Evolutionary conservation across 2,113 vertebrate genomes (phyloP), one percentile per base, ranked within the genome.

Genomic region (Dendropsophus ebraccatus): DNA sequence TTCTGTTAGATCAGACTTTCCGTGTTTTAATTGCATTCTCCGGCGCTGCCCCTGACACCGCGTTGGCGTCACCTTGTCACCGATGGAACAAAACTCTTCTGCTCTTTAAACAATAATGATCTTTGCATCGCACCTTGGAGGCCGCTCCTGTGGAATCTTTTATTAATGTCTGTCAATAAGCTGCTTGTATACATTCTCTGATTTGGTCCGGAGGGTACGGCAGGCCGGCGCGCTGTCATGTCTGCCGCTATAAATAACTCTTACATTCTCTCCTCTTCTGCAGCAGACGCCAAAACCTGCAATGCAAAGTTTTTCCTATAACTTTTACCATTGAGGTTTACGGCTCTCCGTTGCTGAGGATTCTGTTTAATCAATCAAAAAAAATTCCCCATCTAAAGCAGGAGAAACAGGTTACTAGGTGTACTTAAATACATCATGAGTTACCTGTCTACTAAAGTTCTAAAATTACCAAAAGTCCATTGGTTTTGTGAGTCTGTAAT

Each of bases 121-220:
- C 45, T 76, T 25, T 16, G 47, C n/a, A 52, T 76, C 21, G 49
- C 28, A 4, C 77, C 77, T 62, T 16, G 30, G 77, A 80, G 77
- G 56, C 54, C 32, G 35, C 77, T 41, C 77, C 21, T 80, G 54
- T 41, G 35, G 25, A 41, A 80, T 80, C 77, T 80, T 80, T 80
- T 80, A 80, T 80, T 80, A 80, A 80, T 80, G 77, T 77, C 75
- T 77, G 75, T 54, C 75, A 77, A 77, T 77, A 54, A 54, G 50
- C 50, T 77, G 75, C 75, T 77, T 77, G 50, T 77, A 54, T 77
- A 77, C 50, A 35, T 77, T 56, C 77, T 25, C 54, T 62, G 77
- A 80, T 80, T 41, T 45, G 77, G 54, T 60, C 77, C 35, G 21
- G 32, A 41, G 77, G 77, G 77, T 21, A 21, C 11, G 21, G 13